A percentile compares a stretch with the other conserved stretches of the same genome.
phyloP scores from a whole-genome alignment of 2,888 invertebrate genomes.

The Phalangium opilio region DNA sequence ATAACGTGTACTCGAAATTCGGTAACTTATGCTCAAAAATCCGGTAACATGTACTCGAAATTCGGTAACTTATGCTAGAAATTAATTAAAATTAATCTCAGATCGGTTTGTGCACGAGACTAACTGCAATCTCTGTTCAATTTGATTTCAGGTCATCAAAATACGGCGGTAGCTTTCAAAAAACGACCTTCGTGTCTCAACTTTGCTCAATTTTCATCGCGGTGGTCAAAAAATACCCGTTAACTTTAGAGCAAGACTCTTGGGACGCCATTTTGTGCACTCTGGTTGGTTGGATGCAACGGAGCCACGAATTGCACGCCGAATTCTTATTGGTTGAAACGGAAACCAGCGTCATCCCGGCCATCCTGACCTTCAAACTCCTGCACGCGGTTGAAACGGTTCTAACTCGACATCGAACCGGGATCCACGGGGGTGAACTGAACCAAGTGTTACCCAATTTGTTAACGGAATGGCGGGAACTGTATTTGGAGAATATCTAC shows the following conservation, averaged over 20 bases:
- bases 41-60: too few species aligned
- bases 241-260: conserved; percentile 34
- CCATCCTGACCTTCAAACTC: conserved; percentile 20
- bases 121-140: background rate
- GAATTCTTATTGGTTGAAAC: too few species aligned
- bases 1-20: too few species aligned
- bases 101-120: background rate
- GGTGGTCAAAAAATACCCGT: conserved; percentile 27
- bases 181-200: conserved; percentile 13
- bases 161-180: conserved; percentile 2
- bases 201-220: conserved; percentile 24
- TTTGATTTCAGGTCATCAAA: conserved; percentile 2
- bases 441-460: conserved; percentile 32
- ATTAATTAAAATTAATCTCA: background rate
- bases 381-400: conserved; percentile 29
- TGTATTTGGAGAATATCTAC: conserved; percentile 51
- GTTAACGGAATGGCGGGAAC: conserved; percentile 55
- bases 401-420: conserved; percentile 23
- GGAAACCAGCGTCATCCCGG: too few species aligned
- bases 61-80: too few species aligned
- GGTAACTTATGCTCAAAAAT: too few species aligned
- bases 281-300: conserved; percentile 49
- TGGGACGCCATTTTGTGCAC: conserved; percentile 63
- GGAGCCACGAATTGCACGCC: conserved; percentile 10
- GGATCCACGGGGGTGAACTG: conserved; percentile 23